A percentile compares a stretch with the other conserved stretches of the same genome.
Conservation (phyloP, 1,140 invertebrate species). For the Tetragnatha versicolor region DNA sequence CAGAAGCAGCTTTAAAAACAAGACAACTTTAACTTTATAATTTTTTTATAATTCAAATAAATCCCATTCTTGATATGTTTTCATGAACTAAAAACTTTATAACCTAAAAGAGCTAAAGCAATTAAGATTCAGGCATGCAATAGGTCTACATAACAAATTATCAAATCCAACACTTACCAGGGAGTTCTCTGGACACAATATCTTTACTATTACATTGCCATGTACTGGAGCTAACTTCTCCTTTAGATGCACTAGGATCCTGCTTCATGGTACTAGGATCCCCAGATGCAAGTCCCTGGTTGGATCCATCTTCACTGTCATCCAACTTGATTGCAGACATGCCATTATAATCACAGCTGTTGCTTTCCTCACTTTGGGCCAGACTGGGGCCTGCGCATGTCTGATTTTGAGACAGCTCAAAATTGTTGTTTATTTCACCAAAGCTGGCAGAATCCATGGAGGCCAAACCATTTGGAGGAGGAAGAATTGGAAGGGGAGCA, state of each 20-base stretch:
- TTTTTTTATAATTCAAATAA: too few species aligned
- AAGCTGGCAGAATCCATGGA: neutral
- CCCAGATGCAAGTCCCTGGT: conserved; percentile 40
- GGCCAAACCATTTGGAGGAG: neutral
- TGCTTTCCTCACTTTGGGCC: conserved; percentile 34
- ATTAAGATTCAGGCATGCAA: too few species aligned
- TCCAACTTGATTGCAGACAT: conserved; percentile 42
- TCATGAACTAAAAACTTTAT: too few species aligned
- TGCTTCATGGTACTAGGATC: conserved; percentile 59
- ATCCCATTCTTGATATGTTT: too few species aligned
- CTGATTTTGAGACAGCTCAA: neutral
- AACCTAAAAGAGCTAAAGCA: too few species aligned
- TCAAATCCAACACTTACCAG: conserved; percentile 63
- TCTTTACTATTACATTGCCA: conserved; percentile 71
- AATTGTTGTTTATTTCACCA: conserved; percentile 29
- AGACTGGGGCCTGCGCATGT: neutral
- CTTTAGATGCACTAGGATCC: conserved; percentile 35
- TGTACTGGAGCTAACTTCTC: conserved; percentile 50
- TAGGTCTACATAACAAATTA: too few species aligned
- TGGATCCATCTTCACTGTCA: conserved; percentile 44
- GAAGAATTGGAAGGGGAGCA: neutral
- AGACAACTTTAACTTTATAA: too few species aligned
- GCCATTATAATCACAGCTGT: conserved; percentile 37
- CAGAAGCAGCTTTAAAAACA: too few species aligned
- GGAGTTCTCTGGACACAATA: conserved; percentile 70